Evolutionary conservation across 2,888 invertebrate genomes (phyloP).

Genomic region (Erebia ligea): DNA sequence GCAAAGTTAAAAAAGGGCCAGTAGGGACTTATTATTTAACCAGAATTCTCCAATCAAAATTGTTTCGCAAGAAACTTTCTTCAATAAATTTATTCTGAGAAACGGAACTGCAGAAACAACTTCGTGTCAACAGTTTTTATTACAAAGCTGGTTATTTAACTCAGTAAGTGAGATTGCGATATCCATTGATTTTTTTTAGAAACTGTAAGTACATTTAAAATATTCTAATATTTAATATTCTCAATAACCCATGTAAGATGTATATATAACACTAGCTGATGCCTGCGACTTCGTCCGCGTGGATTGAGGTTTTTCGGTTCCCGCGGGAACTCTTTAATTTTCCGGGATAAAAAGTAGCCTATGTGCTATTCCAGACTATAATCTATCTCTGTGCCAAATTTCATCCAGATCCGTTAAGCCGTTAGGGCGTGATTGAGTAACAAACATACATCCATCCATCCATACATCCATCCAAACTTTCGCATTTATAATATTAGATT

Average conservation of each 20-base stretch:
- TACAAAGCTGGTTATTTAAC: constrained; percentile 1
- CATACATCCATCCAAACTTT: too few relatives aligned
- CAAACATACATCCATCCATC: too few relatives aligned
- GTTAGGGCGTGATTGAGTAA: too few relatives aligned
- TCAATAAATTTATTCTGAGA: constrained; percentile 8
- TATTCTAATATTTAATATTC: neutral
- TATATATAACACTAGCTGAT: neutral
- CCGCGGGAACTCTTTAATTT: too few relatives aligned
- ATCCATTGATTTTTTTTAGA: neutral
- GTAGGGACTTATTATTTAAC: neutral
- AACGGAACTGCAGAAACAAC: neutral
- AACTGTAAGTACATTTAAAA: neutral
- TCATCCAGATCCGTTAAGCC: too few relatives aligned
- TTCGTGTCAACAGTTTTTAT: constrained; percentile 5
- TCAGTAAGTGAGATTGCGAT: neutral
- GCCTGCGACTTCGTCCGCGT: too few relatives aligned
- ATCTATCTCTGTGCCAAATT: too few relatives aligned
- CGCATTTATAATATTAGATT: too few relatives aligned
- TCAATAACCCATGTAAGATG: neutral
- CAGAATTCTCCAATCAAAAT: constrained; percentile 3
- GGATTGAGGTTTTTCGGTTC: too few relatives aligned
- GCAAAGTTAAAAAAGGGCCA: neutral
- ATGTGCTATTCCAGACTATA: too few relatives aligned
- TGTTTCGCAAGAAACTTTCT: constrained; percentile 10
- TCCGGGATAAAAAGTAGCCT: too few relatives aligned